Evolutionary conservation across 2,797 vertebrate species (phyloP).

Genomic region (Leptatherina wallacei): DNA sequence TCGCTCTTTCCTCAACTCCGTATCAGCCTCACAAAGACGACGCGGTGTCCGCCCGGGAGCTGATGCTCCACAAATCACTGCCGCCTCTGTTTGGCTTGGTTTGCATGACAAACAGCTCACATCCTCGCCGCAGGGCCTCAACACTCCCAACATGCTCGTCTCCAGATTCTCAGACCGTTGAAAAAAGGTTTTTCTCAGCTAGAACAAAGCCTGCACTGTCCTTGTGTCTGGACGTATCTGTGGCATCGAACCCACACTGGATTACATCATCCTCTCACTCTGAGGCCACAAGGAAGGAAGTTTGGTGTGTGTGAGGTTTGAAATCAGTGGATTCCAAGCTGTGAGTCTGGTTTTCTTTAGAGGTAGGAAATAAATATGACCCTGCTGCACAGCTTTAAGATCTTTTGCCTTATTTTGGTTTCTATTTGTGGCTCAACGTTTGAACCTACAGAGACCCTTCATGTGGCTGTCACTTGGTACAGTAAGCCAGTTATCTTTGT

Average conservation of each 20-base stretch:
- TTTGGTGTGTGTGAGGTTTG: neutral
- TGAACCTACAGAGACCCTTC: neutral
- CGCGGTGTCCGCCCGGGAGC: neutral
- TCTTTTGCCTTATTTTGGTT: too few relatives aligned
- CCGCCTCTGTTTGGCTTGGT: conserved; percentile 8
- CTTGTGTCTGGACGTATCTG: neutral
- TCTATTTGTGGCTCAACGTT: neutral
- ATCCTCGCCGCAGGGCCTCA: neutral
- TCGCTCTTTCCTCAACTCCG: conserved; percentile 4
- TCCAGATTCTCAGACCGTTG: neutral
- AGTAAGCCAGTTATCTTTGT: neutral
- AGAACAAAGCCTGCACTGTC: conserved; percentile 40
- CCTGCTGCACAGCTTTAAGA: too few relatives aligned
- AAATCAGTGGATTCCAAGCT: too few relatives aligned
- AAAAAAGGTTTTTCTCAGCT: conserved; percentile 4
- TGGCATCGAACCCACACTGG: conserved; percentile 3
- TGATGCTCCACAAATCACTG: neutral
- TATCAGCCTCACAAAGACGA: conserved; percentile 13
- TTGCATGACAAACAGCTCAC: conserved; percentile 17
- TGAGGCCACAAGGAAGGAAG: neutral
- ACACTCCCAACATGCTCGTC: neutral
- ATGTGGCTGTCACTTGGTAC: neutral
- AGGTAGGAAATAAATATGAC: too few relatives aligned
- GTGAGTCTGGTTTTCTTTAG: too few relatives aligned
- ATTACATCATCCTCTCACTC: conserved; percentile 23